phyloP scores from a whole-genome alignment of 2,797 vertebrate species.

The Aphelocoma californica region DNA sequence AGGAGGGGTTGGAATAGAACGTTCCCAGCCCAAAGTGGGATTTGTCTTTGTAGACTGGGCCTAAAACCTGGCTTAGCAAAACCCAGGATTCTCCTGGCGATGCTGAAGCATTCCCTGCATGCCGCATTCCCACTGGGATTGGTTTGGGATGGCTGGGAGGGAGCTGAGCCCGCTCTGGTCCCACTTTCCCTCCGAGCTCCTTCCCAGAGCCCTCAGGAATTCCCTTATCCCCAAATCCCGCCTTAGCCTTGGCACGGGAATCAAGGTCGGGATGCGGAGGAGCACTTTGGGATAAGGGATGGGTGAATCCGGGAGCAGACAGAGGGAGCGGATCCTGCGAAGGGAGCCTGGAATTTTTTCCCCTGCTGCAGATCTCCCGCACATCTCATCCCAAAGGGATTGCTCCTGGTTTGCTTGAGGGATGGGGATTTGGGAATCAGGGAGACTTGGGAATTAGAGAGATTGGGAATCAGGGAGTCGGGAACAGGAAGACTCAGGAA shows the following conservation, averaged over 20 bases:
- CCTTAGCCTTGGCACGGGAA: neutral
- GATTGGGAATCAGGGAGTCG: too few species aligned
- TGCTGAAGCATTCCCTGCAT: neutral
- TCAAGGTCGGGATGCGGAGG: neutral
- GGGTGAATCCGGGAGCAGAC: neutral
- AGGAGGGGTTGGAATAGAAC: neutral
- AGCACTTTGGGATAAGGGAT: neutral
- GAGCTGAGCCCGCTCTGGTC: neutral
- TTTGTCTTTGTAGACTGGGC: constrained; percentile 3
- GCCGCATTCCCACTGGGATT: neutral
- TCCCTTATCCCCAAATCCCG: neutral
- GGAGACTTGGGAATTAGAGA: too few species aligned
- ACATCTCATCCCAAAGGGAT: neutral
- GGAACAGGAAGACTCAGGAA: too few species aligned
- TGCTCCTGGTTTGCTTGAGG: accelerated
- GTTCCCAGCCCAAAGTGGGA: neutral
- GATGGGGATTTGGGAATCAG: neutral
- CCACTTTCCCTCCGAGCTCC: neutral
- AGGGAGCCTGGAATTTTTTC: neutral
- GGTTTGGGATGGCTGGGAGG: neutral
- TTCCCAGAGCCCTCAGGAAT: neutral
- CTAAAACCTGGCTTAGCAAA: constrained; percentile 15
- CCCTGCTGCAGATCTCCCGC: neutral
- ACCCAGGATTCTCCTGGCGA: neutral
- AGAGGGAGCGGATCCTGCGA: neutral